These are phyloP conservation scores for Neoaliturus tenellus DNA, from an alignment of 2,888 invertebrate species.

Conservation along the genomic window DNA sequence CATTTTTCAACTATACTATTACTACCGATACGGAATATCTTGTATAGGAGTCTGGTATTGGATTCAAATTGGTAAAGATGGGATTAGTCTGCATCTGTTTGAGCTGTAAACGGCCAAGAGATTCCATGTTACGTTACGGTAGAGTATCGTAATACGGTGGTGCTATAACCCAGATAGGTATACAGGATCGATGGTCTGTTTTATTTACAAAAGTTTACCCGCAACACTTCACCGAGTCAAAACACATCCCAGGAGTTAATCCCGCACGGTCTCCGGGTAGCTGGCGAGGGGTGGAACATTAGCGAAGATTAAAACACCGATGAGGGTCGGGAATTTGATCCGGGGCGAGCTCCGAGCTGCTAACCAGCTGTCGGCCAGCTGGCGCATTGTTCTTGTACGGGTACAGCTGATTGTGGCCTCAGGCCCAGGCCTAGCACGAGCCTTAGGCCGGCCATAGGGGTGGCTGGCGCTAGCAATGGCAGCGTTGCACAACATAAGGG, in stretches of 20 bases:
- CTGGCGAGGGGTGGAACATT: not conserved
- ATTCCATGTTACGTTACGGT: too few species aligned
- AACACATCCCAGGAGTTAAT: not conserved
- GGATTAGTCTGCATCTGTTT: too few species aligned
- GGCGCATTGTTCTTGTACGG: slow-evolving; percentile 22
- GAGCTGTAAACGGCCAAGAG: too few species aligned
- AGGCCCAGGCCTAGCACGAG: slow-evolving; percentile 3
- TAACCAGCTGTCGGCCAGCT: not conserved
- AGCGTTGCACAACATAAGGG: too few species aligned
- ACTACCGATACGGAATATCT: too few species aligned
- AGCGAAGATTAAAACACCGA: slow-evolving; percentile 21
- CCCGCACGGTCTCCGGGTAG: not conserved
- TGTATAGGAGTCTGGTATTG: too few species aligned
- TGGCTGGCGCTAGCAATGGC: not conserved
- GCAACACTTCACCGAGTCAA: not conserved
- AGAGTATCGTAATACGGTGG: too few species aligned
- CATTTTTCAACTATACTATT: too few species aligned
- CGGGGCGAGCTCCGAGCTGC: not conserved
- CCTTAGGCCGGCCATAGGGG: not conserved
- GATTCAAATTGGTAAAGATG: too few species aligned
- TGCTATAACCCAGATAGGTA: too few species aligned
- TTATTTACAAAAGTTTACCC: not conserved
- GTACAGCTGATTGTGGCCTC: not conserved
- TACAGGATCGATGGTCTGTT: too few species aligned
- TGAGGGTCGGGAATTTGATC: not conserved